Evolutionary conservation across 53 echinoderm and acorn worm species (phyloP).

Genomic region (Astropecten irregularis): DNA sequence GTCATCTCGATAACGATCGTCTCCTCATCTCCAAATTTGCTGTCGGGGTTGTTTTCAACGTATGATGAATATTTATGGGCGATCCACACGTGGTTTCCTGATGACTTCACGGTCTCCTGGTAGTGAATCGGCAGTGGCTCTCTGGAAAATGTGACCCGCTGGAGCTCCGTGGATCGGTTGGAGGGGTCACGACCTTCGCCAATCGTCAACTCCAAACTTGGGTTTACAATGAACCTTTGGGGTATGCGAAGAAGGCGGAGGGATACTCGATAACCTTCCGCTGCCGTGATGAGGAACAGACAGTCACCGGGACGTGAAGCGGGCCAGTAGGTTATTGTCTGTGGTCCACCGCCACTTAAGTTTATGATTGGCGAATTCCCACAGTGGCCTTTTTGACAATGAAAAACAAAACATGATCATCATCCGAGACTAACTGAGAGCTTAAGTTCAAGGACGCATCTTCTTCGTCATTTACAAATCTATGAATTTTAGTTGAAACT

Average conservation of each 20-base stretch:
- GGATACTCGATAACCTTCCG: neutral
- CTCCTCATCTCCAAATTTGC: too few relatives aligned
- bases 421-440: too few relatives aligned
- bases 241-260: neutral
- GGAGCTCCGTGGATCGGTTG: neutral
- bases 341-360: neutral
- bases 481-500: too few relatives aligned
- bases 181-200: neutral
- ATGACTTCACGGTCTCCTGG: neutral
- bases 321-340: neutral
- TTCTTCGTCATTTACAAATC: too few relatives aligned
- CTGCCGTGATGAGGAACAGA: neutral
- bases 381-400: neutral
- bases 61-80: neutral
- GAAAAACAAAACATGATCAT: too few relatives aligned
- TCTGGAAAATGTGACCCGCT: neutral
- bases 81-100: neutral
- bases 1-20: neutral
- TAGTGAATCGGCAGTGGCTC: too few relatives aligned
- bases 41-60: too few relatives aligned
- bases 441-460: too few relatives aligned
- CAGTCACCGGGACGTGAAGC: neutral
- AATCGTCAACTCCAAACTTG: neutral
- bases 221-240: neutral
- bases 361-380: neutral